A percentile compares a stretch with the other conserved stretches of the same genome.
phyloP scores from a whole-genome alignment of 2,888 invertebrate genomes.

The Carpatolechia fugitivella region DNA sequence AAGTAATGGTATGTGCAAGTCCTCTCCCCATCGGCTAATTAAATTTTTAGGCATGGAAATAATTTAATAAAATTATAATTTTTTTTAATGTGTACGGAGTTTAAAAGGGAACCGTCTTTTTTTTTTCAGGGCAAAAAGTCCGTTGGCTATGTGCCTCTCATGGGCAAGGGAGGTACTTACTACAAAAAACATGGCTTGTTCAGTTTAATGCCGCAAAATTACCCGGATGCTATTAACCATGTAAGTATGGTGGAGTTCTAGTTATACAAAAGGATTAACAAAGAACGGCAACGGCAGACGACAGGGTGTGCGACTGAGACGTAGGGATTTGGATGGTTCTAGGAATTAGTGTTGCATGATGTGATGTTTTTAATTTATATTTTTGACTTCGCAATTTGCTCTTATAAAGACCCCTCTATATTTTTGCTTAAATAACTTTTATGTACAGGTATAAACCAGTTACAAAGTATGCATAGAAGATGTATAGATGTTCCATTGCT shows the following conservation, averaged over 20 bases:
- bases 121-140: slow-evolving; percentile 53
- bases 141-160: slow-evolving; percentile 69
- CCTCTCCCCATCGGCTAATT: background rate
- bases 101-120: too few species aligned
- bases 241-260: slow-evolving; percentile 61
- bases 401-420: too few species aligned
- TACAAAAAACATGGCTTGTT: slow-evolving; percentile 90
- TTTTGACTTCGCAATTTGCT: too few species aligned
- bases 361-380: too few species aligned
- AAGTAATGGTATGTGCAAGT: background rate
- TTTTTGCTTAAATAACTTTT: too few species aligned
- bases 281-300: background rate
- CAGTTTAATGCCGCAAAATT: slow-evolving; percentile 95
- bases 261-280: background rate
- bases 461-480: too few species aligned
- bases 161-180: slow-evolving; percentile 83
- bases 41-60: background rate
- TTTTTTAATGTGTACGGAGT: too few species aligned
- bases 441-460: too few species aligned
- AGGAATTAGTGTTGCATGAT: too few species aligned
- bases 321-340: background rate
- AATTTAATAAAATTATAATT: background rate
- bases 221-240: slow-evolving; percentile 93
- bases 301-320: background rate
- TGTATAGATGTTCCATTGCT: background rate